A percentile compares a stretch with the other conserved stretches of the same genome.
phyloP scores from a whole-genome alignment of 2,797 vertebrate genomes.

The Hydrolagus colliei region DNA sequence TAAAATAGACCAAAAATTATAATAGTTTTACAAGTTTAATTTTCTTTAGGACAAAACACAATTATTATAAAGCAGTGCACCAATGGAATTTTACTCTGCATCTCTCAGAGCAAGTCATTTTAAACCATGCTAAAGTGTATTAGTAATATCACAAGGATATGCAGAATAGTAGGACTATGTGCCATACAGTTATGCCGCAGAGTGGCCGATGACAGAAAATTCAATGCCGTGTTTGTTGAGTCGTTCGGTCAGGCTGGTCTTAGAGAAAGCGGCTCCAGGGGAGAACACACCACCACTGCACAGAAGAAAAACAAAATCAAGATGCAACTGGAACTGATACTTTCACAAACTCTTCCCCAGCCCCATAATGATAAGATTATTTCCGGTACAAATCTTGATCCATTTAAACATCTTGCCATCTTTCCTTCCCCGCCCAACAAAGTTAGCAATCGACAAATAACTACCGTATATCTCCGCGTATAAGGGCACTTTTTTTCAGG shows the following conservation, averaged over 20 bases:
- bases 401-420: too few relatives aligned
- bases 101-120: too few relatives aligned
- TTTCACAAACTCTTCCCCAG: too few relatives aligned
- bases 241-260: constrained; percentile 79
- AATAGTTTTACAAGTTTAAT: constrained; percentile 2
- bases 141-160: too few relatives aligned
- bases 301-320: constrained; percentile 23
- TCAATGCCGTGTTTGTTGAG: constrained; percentile 78
- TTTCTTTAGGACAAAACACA: constrained; percentile 10
- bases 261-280: constrained; percentile 80
- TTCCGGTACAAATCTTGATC: too few relatives aligned
- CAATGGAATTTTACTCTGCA: background rate
- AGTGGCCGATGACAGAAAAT: constrained; percentile 77
- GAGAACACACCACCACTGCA: constrained; percentile 86
- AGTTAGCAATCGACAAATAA: too few relatives aligned
- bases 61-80: too few relatives aligned
- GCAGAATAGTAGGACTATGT: constrained; percentile 7
- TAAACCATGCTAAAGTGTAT: background rate
- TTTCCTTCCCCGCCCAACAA: too few relatives aligned
- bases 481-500: too few relatives aligned
- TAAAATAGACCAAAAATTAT: constrained; percentile 11
- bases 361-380: too few relatives aligned
- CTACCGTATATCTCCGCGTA: too few relatives aligned
- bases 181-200: constrained; percentile 50
- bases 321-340: background rate